phyloP scores from a whole-genome alignment of 2,113 vertebrate genomes.

The Tyto alba region DNA sequence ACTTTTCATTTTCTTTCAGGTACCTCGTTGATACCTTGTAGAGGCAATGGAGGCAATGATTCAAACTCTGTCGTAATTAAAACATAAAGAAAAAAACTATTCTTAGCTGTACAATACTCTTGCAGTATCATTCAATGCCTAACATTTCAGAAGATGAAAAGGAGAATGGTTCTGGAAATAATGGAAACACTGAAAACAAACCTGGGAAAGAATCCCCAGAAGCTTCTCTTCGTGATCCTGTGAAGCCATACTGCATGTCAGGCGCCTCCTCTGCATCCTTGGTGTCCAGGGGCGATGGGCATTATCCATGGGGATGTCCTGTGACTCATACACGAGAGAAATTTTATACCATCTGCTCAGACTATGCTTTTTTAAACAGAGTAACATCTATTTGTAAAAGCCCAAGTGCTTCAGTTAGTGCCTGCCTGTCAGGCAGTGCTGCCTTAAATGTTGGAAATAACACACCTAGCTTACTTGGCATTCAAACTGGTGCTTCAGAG shows the following conservation, averaged over 20 bases:
- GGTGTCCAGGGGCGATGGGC: constrained; percentile 82
- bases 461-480: constrained; percentile 61
- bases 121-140: constrained; percentile 83
- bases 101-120: neutral
- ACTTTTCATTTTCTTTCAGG: constrained; percentile 19
- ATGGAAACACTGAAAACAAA: constrained; percentile 66
- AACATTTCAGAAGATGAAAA: constrained; percentile 85
- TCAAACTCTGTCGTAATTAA: constrained; percentile 20
- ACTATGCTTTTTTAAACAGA: constrained; percentile 94
- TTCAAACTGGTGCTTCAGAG: constrained; percentile 68
- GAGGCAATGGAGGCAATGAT: constrained; percentile 39
- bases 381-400: constrained; percentile 84
- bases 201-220: constrained; percentile 67
- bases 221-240: constrained; percentile 54
- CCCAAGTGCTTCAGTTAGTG: constrained; percentile 68
- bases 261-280: constrained; percentile 69
- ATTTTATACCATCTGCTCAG: constrained; percentile 97
- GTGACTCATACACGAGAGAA: constrained; percentile 94
- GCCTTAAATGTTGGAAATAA: constrained; percentile 68
- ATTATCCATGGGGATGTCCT: constrained; percentile 91
- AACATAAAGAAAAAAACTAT: neutral
- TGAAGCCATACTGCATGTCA: constrained; percentile 70
- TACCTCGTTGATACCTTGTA: neutral
- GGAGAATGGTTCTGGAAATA: constrained; percentile 73
- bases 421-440: constrained; percentile 68